Evolutionary conservation across 2,113 vertebrate species (phyloP).

Genomic region (Hypanus sabinus): DNA sequence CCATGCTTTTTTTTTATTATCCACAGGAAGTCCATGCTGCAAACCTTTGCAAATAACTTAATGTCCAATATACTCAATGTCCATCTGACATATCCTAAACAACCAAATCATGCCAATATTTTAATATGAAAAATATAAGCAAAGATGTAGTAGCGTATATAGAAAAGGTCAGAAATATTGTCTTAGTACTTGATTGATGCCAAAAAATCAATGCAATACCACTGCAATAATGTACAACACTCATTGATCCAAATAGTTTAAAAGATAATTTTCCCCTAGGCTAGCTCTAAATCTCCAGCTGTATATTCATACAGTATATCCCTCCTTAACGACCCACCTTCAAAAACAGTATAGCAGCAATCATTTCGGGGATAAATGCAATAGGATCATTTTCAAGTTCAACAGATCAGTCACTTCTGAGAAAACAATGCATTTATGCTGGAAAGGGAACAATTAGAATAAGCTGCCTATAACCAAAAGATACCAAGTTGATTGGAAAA

Average conservation of each 20-base stretch:
- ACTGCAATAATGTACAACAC: neutral
- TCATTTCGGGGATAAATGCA: neutral
- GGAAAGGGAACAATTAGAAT: neutral
- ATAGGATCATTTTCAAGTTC: neutral
- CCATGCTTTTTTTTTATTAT: too few species aligned
- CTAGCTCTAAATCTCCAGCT: neutral
- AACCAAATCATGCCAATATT: neutral
- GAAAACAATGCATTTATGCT: neutral
- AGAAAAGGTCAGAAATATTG: neutral
- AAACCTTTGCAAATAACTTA: too few species aligned
- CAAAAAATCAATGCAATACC: neutral
- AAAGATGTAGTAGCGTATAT: neutral
- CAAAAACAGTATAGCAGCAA: neutral
- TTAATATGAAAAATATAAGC: neutral
- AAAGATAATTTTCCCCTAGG: neutral
- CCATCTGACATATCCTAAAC: neutral
- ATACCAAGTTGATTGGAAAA: neutral
- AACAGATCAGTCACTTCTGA: neutral
- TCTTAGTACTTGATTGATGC: neutral
- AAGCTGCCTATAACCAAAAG: neutral
- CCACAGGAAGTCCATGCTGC: too few species aligned
- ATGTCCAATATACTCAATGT: neutral
- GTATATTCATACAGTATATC: neutral
- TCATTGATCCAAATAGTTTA: neutral
- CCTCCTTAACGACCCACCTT: neutral